Evolutionary conservation across 1,140 invertebrate genomes (phyloP).

Genomic region (Manduca sexta): DNA sequence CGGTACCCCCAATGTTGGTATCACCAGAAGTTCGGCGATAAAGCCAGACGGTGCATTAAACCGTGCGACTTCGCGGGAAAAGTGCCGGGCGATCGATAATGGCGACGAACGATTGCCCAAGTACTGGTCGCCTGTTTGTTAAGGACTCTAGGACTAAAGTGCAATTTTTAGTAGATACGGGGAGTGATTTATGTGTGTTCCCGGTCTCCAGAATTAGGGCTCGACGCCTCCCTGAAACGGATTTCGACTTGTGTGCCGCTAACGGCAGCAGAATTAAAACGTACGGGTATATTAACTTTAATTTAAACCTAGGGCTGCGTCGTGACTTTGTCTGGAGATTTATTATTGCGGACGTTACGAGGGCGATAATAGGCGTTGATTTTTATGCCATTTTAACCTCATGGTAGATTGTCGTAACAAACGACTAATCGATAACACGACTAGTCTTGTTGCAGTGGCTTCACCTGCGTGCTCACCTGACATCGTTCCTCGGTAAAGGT

Average conservation of each 20-base stretch:
- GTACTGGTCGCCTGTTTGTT: constrained; percentile 8
- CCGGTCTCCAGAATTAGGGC: background rate
- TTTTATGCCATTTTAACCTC: constrained; percentile 33
- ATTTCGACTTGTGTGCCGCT: constrained; percentile 19
- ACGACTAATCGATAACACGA: constrained; percentile 17
- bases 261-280: constrained; percentile 20
- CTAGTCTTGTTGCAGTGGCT: constrained; percentile 8
- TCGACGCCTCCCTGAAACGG: constrained; percentile 5
- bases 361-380: constrained; percentile 48
- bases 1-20: constrained; percentile 11
- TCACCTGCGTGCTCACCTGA: background rate
- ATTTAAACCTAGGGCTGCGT: constrained; percentile 22
- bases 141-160: background rate
- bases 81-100: constrained; percentile 2
- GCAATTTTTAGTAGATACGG: constrained; percentile 5
- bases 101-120: constrained; percentile 2
- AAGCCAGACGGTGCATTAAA: constrained; percentile 10
- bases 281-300: constrained; percentile 13
- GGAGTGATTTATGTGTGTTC: constrained; percentile 6
- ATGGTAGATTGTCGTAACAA: constrained; percentile 28
- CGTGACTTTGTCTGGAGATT: constrained; percentile 24
- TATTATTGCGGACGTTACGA: constrained; percentile 26
- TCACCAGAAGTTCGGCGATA: constrained; percentile 14
- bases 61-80: constrained; percentile 11
- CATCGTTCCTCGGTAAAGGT: constrained; percentile 14